These are phyloP conservation scores for Spilosoma lubricipeda DNA, from an alignment of 2,888 invertebrate genomes.

Conservation along the genomic window DNA sequence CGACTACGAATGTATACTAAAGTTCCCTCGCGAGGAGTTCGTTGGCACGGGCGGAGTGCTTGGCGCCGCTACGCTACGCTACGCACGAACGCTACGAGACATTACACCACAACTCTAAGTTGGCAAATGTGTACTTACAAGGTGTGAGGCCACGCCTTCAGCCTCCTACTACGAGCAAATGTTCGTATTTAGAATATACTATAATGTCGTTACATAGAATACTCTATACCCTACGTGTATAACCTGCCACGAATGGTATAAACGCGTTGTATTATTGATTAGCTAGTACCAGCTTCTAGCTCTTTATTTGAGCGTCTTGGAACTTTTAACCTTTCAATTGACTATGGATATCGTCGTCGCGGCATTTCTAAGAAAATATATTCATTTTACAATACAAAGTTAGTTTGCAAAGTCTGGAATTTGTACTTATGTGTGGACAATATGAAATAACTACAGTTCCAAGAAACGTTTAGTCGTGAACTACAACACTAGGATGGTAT, in stretches of 20 bases:
- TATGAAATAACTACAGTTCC: neutral
- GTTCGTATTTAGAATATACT: slow-evolving; percentile 41
- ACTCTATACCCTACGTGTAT: slow-evolving; percentile 22
- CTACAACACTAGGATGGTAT: slow-evolving; percentile 3
- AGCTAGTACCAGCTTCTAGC: neutral
- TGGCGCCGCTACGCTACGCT: slow-evolving; percentile 7
- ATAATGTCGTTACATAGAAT: slow-evolving; percentile 25
- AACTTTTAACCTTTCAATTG: neutral
- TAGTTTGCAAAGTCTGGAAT: neutral
- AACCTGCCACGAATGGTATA: neutral
- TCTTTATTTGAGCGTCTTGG: neutral
- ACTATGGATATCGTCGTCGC: neutral
- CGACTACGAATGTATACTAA: slow-evolving; percentile 27
- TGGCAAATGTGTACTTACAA: slow-evolving; percentile 6
- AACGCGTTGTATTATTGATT: neutral
- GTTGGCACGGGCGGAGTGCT: slow-evolving; percentile 23
- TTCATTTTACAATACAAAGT: neutral
- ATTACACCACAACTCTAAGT: slow-evolving; percentile 8
- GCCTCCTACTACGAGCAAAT: slow-evolving; percentile 4
- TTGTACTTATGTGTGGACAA: slow-evolving; percentile 13
- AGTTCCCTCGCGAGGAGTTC: slow-evolving; percentile 28
- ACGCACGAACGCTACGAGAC: slow-evolving; percentile 1
- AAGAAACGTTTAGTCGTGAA: neutral
- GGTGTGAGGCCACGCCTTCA: neutral
- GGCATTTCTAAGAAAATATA: slow-evolving; percentile 5